Evolutionary conservation across 1,140 invertebrate species (phyloP).

Genomic region (Tetraneura akinire): DNA sequence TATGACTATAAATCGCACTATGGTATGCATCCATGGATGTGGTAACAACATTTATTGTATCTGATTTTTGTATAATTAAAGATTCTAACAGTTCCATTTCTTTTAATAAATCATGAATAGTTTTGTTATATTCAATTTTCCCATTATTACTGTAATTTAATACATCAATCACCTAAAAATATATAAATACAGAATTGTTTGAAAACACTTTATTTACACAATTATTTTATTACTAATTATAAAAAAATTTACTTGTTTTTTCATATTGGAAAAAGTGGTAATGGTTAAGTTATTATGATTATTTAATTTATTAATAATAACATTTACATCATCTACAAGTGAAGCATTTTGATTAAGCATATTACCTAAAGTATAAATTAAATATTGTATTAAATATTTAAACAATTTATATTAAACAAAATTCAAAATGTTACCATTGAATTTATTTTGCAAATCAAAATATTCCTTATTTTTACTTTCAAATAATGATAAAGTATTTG

Average conservation of each 20-base stretch:
- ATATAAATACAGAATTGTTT: background rate
- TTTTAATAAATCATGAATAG: background rate
- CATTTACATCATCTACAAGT: background rate
- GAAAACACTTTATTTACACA: background rate
- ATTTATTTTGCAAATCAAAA: slow-evolving; percentile 35
- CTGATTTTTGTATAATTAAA: slow-evolving; percentile 18
- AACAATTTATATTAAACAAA: background rate
- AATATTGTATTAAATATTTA: too few species aligned
- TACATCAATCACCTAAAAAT: slow-evolving; percentile 10
- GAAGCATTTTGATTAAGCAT: slow-evolving; percentile 22
- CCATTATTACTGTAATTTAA: background rate
- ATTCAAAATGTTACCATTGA: slow-evolving; percentile 1
- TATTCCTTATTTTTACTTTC: slow-evolving; percentile 49
- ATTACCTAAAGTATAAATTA: slow-evolving; percentile 10
- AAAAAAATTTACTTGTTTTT: slow-evolving; percentile 22
- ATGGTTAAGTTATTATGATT: background rate
- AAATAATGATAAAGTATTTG: slow-evolving; percentile 37
- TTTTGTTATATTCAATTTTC: slow-evolving; percentile 4
- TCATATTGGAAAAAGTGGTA: slow-evolving; percentile 4
- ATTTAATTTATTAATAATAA: background rate
- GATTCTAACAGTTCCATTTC: slow-evolving; percentile 11
- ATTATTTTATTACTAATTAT: too few species aligned
- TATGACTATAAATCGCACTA: slow-evolving; percentile 16
- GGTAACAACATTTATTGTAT: slow-evolving; percentile 22
- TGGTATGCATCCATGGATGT: slow-evolving; percentile 16